phyloP scores from a whole-genome alignment of 2,888 invertebrate species.

The Hirtodrosophila alboralis region DNA sequence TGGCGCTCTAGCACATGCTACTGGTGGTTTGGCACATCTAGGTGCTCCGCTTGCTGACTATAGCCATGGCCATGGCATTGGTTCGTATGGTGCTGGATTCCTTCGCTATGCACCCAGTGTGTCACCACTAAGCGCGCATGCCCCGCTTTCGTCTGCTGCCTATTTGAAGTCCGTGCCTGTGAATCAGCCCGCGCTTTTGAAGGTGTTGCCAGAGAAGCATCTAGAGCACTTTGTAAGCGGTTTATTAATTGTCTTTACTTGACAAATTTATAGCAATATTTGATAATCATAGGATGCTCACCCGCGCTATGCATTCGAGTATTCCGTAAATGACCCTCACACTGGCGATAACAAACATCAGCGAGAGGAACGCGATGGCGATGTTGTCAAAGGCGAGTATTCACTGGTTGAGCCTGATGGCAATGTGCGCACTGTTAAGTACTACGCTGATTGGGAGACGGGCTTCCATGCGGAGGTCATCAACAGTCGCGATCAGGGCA shows the following conservation, averaged over 20 bases:
- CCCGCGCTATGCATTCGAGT: constrained; percentile 90
- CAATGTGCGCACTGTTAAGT: constrained; percentile 89
- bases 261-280: not conserved
- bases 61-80: constrained; percentile 74
- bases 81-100: constrained; percentile 75
- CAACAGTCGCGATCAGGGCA: constrained; percentile 86
- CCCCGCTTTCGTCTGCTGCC: constrained; percentile 81
- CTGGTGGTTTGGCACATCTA: constrained; percentile 35
- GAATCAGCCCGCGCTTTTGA: constrained; percentile 83
- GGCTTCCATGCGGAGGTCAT: constrained; percentile 90
- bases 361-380: constrained; percentile 89
- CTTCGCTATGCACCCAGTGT: constrained; percentile 83
- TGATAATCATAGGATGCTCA: constrained; percentile 86
- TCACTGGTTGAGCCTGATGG: constrained; percentile 90
- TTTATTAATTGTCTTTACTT: rapidly evolving
- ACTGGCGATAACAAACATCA: constrained; percentile 91
- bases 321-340: constrained; percentile 89
- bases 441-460: constrained; percentile 91
- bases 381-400: constrained; percentile 89
- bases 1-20: constrained; percentile 70
- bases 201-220: constrained; percentile 87
- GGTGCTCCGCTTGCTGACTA: constrained; percentile 64
- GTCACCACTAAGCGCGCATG: constrained; percentile 80
- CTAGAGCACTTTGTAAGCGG: constrained; percentile 87
- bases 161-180: constrained; percentile 83